Conservation (phyloP, 2,888 invertebrate genomes). For the Sinohyriopsis cumingii region DNA sequence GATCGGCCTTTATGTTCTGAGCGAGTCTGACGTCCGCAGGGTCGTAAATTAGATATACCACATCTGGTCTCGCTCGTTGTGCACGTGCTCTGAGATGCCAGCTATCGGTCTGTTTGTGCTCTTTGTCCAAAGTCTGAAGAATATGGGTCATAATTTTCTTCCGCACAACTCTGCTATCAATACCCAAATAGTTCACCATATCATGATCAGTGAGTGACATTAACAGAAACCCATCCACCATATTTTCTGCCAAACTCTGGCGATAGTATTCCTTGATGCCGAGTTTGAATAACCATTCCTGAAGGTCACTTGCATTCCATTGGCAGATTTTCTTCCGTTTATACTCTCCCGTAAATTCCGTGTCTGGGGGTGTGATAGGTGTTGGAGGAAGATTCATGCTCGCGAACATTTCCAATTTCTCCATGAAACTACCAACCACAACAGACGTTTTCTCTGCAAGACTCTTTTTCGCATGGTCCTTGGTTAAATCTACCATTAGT, state of each 20-base stretch:
- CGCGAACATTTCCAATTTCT: conserved; percentile 65
- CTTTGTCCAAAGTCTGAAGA: conserved; percentile 63
- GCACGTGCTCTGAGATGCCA: conserved; percentile 69
- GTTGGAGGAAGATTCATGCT: conserved; percentile 55
- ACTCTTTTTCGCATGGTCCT: conserved; percentile 50
- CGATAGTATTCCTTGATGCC: conserved; percentile 70
- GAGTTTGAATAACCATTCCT: conserved; percentile 69
- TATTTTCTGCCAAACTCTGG: conserved; percentile 67
- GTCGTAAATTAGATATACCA: conserved; percentile 68
- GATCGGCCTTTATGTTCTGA: conserved; percentile 67
- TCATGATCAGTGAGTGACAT: conserved; percentile 69
- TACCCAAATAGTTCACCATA: conserved; percentile 64
- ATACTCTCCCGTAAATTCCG: conserved; percentile 66
- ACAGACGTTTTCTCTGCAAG: conserved; percentile 67
- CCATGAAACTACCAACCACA: conserved; percentile 66
- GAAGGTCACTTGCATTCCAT: conserved; percentile 66
- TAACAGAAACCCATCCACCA: conserved; percentile 70
- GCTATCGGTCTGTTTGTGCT: conserved; percentile 64
- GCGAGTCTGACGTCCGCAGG: conserved; percentile 68
- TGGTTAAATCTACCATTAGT: conserved; percentile 58
- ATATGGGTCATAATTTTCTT: conserved; percentile 71
- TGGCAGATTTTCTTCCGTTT: conserved; percentile 66
- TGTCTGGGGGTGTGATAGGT: conserved; percentile 52
- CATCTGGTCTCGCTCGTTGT: conserved; percentile 59
- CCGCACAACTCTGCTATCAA: conserved; percentile 67